Percentiles rank a stretch among this genome's conserved stretches.
Evolutionary conservation across 2,797 vertebrate genomes (phyloP).

Genomic region (Spondyliosoma cantharus): DNA sequence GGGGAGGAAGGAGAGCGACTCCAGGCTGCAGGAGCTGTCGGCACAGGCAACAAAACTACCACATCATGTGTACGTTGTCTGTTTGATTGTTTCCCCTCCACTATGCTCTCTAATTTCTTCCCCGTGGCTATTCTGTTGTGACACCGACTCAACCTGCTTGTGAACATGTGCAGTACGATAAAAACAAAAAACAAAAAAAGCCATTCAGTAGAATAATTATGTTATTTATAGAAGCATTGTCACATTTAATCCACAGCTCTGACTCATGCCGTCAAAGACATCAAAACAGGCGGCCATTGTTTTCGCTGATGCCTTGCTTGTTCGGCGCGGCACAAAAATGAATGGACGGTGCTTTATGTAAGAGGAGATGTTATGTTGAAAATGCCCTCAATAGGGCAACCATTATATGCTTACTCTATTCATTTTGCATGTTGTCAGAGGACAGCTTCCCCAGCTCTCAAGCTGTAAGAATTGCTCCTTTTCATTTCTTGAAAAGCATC

Average conservation of each 20-base stretch:
- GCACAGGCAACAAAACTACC: constrained; percentile 23
- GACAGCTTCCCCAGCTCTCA: constrained; percentile 20
- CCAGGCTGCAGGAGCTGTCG: constrained; percentile 35
- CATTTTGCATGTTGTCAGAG: constrained; percentile 17
- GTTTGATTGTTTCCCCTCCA: constrained; percentile 43
- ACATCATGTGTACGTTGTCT: constrained; percentile 38
- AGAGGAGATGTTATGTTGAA: constrained; percentile 38
- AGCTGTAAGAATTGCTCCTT: constrained; percentile 26
- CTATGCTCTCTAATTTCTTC: constrained; percentile 52
- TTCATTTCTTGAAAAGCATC: constrained; percentile 24
- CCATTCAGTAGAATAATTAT: constrained; percentile 26
- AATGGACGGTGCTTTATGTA: constrained; percentile 18
- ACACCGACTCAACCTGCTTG: constrained; percentile 37
- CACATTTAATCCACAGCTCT: constrained; percentile 25
- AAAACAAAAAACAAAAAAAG: background rate
- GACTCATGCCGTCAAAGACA: constrained; percentile 27
- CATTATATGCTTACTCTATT: constrained; percentile 16
- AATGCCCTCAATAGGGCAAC: constrained; percentile 35
- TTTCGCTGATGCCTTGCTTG: constrained; percentile 14
- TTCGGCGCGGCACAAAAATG: constrained; percentile 16
- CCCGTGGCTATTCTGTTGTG: constrained; percentile 38
- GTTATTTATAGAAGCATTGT: constrained; percentile 42
- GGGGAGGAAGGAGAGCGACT: constrained; percentile 22
- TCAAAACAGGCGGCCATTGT: constrained; percentile 32
- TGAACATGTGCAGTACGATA: constrained; percentile 12